Evolutionary conservation across 2,113 vertebrate genomes (phyloP).

Genomic region (Promerops cafer): DNA sequence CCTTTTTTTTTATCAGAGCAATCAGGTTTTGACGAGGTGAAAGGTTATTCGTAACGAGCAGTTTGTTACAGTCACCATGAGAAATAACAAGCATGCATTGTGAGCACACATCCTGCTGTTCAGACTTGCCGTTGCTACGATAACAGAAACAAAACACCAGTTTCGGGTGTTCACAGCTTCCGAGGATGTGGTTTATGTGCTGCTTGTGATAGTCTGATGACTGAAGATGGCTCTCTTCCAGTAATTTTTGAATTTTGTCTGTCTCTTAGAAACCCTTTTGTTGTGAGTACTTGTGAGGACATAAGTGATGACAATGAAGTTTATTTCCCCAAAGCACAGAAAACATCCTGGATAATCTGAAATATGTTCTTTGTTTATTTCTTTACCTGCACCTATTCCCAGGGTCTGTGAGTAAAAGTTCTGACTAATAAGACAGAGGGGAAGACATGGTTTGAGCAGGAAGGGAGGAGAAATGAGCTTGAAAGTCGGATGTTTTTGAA

Average conservation of each 20-base stretch:
- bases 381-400: background rate
- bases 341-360: background rate
- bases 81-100: background rate
- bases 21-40: background rate
- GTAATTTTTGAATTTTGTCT: background rate
- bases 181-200: constrained; percentile 27
- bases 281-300: background rate
- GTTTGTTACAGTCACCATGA: background rate
- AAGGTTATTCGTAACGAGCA: background rate
- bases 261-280: constrained; percentile 38
- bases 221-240: constrained; percentile 4
- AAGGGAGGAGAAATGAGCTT: background rate
- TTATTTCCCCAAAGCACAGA: background rate
- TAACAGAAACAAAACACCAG: constrained; percentile 50
- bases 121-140: constrained; percentile 29
- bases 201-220: background rate
- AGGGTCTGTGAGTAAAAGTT: background rate
- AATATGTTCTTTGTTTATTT: background rate
- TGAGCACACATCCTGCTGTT: constrained; percentile 8
- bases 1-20: background rate
- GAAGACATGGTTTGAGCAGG: background rate
- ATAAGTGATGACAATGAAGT: background rate
- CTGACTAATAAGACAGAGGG: background rate
- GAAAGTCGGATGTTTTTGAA: background rate
- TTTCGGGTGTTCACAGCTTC: constrained; percentile 18